Percentiles rank a stretch among this genome's conserved stretches.
Evolutionary conservation across 2,797 vertebrate genomes (phyloP).

Genomic region (Ammospiza maritima): DNA sequence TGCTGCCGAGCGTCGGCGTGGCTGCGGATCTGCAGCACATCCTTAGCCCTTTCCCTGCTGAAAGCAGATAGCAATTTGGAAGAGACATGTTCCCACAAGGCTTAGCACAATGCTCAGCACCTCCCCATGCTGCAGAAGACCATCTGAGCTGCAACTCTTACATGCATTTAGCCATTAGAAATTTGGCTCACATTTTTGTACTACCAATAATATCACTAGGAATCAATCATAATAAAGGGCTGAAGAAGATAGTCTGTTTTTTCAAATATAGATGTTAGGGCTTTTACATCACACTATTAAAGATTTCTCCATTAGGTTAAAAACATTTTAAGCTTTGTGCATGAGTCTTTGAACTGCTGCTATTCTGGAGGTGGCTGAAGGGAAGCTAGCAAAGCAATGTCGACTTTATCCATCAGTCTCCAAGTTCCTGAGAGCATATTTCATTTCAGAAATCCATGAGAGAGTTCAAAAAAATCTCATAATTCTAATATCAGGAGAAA

Average conservation of each 20-base stretch:
- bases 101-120: neutral
- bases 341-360: neutral
- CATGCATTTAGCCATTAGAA: neutral
- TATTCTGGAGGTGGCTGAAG: neutral
- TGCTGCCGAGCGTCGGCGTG: rapidly evolving
- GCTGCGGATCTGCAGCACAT: neutral
- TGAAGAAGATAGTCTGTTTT: neutral
- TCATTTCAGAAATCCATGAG: neutral
- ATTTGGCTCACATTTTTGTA: neutral
- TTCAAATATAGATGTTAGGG: neutral
- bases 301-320: neutral
- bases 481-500: neutral
- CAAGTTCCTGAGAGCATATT: neutral
- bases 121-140: neutral
- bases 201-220: neutral
- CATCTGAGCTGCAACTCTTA: neutral
- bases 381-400: neutral
- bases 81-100: neutral
- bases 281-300: neutral
- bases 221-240: neutral
- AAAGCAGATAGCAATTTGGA: neutral
- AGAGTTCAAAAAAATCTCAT: neutral
- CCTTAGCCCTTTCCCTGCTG: neutral
- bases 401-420: neutral
- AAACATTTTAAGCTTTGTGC: neutral